A percentile compares a stretch with the other conserved stretches of the same genome.
Evolutionary conservation across 2,888 invertebrate genomes (phyloP).

Genomic region (Agrotis clavis): DNA sequence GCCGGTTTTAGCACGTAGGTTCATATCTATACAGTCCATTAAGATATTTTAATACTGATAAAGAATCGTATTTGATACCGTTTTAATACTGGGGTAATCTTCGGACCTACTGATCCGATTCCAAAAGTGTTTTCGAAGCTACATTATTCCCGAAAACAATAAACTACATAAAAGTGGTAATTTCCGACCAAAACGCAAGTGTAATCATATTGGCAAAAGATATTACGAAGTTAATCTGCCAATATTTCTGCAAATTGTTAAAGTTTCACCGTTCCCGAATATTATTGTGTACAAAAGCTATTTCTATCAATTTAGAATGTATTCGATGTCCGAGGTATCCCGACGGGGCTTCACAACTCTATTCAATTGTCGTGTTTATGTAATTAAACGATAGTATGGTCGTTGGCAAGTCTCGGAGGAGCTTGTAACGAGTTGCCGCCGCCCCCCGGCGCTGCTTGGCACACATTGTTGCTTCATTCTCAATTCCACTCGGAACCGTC

Average conservation of each 20-base stretch:
- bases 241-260: conserved; percentile 2
- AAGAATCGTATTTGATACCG: background rate
- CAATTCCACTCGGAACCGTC: conserved; percentile 71
- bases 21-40: background rate
- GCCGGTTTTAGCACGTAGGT: background rate
- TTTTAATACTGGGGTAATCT: too few species aligned
- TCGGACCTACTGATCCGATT: too few species aligned
- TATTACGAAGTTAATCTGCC: background rate
- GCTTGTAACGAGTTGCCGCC: conserved; percentile 73
- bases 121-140: too few species aligned
- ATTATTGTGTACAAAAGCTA: conserved; percentile 1
- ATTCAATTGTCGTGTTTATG: conserved; percentile 74
- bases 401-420: conserved; percentile 74
- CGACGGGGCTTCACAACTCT: conserved; percentile 54
- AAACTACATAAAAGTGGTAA: too few species aligned
- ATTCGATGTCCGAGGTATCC: conserved; percentile 21
- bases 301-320: conserved; percentile 10
- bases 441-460: conserved; percentile 62
- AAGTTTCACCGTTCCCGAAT: background rate
- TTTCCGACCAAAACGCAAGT: too few species aligned
- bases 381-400: conserved; percentile 77
- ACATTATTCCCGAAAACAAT: too few species aligned
- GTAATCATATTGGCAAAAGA: too few species aligned
- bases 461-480: conserved; percentile 73
- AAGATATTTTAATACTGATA: background rate